Evolutionary conservation across 2,888 invertebrate species (phyloP).

Genomic region (Itoplectis maculator): DNA sequence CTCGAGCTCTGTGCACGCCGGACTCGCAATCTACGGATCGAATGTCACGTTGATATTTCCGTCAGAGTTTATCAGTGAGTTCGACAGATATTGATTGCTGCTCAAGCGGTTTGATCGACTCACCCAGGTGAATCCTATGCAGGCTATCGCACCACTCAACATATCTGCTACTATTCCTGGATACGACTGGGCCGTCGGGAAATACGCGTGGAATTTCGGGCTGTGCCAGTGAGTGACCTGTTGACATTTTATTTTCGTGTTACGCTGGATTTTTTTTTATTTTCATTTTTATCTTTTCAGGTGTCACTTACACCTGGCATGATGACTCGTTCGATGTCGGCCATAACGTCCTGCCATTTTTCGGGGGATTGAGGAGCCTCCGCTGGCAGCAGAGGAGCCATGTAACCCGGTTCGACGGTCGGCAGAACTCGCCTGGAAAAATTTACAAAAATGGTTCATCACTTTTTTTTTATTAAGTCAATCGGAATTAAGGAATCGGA

Average conservation of each 20-base stretch:
- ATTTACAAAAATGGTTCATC: background rate
- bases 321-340: slow-evolving; percentile 94
- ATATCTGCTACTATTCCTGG: slow-evolving; percentile 98
- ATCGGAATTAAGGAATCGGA: no score
- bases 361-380: slow-evolving; percentile 94
- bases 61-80: background rate
- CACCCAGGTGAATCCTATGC: slow-evolving; percentile 99
- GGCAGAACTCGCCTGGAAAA: slow-evolving; percentile 91
- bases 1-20: slow-evolving; percentile 98
- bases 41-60: background rate
- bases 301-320: slow-evolving; percentile 93
- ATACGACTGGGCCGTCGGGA: slow-evolving; percentile 97
- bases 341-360: slow-evolving; percentile 93
- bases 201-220: slow-evolving; percentile 98
- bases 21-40: slow-evolving; percentile 92
- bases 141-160: slow-evolving; percentile 96
- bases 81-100: no score
- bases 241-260: slow-evolving; percentile 41
- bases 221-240: slow-evolving; percentile 98
- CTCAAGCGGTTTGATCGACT: slow-evolving; percentile 74
- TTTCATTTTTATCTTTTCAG: slow-evolving; percentile 20
- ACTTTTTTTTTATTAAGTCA: background rate
- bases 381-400: slow-evolving; percentile 92
- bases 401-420: slow-evolving; percentile 95
- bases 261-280: background rate